A percentile compares a stretch with the other conserved stretches of the same genome.
Evolutionary conservation across 2,797 vertebrate species (phyloP).

Genomic region (Hippocampus kuda): DNA sequence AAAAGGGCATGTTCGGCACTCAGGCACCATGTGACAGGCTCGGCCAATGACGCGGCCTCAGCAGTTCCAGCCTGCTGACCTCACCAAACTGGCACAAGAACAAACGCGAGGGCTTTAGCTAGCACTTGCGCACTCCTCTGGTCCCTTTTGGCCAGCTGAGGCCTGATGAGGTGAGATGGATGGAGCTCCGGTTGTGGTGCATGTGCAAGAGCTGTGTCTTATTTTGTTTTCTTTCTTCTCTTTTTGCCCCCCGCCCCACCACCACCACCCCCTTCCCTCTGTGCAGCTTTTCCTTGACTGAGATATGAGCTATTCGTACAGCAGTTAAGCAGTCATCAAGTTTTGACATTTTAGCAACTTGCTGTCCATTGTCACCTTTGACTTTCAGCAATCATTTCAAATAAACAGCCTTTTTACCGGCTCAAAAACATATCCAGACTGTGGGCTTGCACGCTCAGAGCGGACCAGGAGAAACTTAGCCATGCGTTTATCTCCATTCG

Average conservation of each 20-base stretch:
- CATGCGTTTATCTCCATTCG: no score
- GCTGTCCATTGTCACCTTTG: no score
- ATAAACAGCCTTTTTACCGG: no score
- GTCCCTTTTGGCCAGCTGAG: slow-evolving; percentile 50
- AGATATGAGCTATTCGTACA: not conserved
- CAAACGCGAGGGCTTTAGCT: slow-evolving; percentile 59
- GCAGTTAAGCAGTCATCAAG: not conserved
- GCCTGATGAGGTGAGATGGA: slow-evolving; percentile 35
- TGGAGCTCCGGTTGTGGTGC: slow-evolving; percentile 10
- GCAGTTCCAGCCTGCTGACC: slow-evolving; percentile 69
- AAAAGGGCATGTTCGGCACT: slow-evolving; percentile 71
- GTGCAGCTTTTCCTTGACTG: not conserved
- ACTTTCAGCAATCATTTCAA: no score
- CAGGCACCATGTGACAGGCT: slow-evolving; percentile 62
- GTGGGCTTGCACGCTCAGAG: no score
- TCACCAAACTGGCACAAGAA: slow-evolving; percentile 67
- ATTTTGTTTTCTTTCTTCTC: not conserved
- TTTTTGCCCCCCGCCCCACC: no score
- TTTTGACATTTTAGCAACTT: no score
- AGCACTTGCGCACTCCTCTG: slow-evolving; percentile 44
- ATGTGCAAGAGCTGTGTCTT: not conserved
- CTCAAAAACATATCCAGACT: no score
- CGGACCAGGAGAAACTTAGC: no score
- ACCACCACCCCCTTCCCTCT: not conserved
- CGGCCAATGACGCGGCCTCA: slow-evolving; percentile 65